Base-by-base conservation (phyloP, 2,888 invertebrate species). In the Sarcophaga caerulescens region DNA sequence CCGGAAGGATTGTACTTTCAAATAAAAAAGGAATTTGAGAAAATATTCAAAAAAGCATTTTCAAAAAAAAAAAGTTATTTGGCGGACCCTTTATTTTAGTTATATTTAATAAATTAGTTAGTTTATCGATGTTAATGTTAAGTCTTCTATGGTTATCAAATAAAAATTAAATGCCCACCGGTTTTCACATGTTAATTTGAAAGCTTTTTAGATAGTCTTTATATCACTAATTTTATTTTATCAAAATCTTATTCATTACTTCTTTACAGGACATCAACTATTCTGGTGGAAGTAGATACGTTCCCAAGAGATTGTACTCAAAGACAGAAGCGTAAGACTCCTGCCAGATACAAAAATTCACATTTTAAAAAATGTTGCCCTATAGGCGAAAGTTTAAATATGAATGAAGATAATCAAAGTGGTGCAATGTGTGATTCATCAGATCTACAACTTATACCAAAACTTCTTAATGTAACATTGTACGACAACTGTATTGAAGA, bases 331-430 rank as follows among this genome's bases (percentile, higher is more conserved):
- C 86, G 87, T 0, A 87, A 89, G 57, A 87, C 63, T 4, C 92
- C 92, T 1, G 52, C 88, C 10, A 81, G 84, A 4, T 88, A 88
- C n/a, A 74, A 88, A 10, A 83, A 85, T 4, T 90, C 94, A 91
- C 94, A 93, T 90, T 91, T 94, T 90, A 93, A 94, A 84, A 93
- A 93, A 89, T 93, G 93, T 75, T 93, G 93, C 85, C 91, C 93
- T 14, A 87, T 90, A 45, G 92, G 92, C 68, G 92, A 92, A 86
- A 92, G 91, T 79, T 88, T 92, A 66, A 89, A 89, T 47, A 87
- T 90, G 63, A 89, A 89, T 84, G 89, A 90, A 4, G 89, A 90
- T 62, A 89, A 90, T 62, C 89, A 91, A 76, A 91, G 89, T 63
- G 89, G 90, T 47, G 89, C 90, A 0, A 87, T 90, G 87, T 91